These are phyloP conservation scores for Capricornis sumatraensis DNA, from an alignment of 2,113 vertebrate genomes.

Conservation along the genomic window DNA sequence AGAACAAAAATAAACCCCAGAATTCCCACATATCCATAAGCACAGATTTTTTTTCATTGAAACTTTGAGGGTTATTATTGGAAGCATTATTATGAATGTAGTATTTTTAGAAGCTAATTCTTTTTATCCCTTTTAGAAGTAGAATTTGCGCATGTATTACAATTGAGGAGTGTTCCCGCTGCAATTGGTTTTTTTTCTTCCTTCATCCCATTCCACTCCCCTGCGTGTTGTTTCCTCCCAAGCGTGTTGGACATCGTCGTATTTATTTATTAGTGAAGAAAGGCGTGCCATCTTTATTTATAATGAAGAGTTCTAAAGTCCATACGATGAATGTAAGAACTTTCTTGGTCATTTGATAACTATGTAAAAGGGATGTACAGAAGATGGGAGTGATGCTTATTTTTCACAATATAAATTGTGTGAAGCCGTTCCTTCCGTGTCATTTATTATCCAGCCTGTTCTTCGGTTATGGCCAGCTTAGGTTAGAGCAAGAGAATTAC, in stretches of 20 bases:
- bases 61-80: not conserved
- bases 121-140: constrained; percentile 35
- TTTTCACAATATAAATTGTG: not conserved
- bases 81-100: constrained; percentile 57
- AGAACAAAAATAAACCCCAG: not conserved
- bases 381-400: not conserved
- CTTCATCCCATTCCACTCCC: not conserved
- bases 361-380: not conserved
- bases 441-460: not conserved
- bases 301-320: not conserved
- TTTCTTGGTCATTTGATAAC: not conserved
- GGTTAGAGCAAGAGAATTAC: not conserved
- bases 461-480: not conserved
- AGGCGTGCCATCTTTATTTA: not conserved
- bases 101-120: constrained; percentile 56
- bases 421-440: not conserved
- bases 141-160: constrained; percentile 32
- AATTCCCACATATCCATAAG: not conserved
- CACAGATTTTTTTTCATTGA: constrained; percentile 22
- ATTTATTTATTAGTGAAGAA: constrained; percentile 49
- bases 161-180: not conserved
- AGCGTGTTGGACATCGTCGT: constrained; percentile 55
- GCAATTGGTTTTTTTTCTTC: not conserved
- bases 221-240: constrained; percentile 28
- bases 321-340: not conserved